Evolutionary conservation across 1,140 invertebrate species (phyloP).

Genomic region (Macrosteles quadrilineatus): DNA sequence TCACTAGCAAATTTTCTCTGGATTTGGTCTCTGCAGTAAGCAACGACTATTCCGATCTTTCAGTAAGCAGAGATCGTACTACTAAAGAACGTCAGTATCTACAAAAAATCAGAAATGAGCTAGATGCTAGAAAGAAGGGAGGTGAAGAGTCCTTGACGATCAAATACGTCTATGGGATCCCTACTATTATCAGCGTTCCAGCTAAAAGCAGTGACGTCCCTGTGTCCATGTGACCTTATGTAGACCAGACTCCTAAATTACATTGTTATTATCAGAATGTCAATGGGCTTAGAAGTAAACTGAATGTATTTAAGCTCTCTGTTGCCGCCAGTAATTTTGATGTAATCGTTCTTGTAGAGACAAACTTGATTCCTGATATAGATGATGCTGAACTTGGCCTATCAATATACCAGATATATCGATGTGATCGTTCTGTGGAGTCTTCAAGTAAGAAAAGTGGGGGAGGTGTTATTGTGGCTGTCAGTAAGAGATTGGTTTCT

Average conservation of each 20-base stretch:
- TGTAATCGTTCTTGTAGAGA: not conserved
- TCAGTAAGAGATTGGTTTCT: not conserved
- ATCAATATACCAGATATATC: not conserved
- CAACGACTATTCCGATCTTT: too few species aligned
- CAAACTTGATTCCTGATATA: not conserved
- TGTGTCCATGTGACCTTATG: not conserved
- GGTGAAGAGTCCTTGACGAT: not conserved
- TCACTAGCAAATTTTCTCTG: too few species aligned
- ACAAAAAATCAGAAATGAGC: not conserved
- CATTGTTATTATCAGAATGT: not conserved
- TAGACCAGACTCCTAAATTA: not conserved
- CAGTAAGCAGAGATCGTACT: not conserved
- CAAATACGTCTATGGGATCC: not conserved
- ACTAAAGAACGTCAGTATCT: not conserved
- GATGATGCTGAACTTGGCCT: not conserved
- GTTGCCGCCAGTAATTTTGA: not conserved
- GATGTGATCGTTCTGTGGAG: not conserved
- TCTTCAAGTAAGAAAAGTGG: not conserved
- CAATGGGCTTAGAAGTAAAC: not conserved
- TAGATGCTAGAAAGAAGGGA: not conserved
- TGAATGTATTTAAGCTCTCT: not conserved
- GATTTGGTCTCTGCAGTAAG: too few species aligned
- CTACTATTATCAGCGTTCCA: not conserved
- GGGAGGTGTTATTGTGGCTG: not conserved
- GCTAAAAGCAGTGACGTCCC: not conserved